Base-by-base conservation (phyloP, 2,113 vertebrate species). In the Pandion haliaetus region DNA sequence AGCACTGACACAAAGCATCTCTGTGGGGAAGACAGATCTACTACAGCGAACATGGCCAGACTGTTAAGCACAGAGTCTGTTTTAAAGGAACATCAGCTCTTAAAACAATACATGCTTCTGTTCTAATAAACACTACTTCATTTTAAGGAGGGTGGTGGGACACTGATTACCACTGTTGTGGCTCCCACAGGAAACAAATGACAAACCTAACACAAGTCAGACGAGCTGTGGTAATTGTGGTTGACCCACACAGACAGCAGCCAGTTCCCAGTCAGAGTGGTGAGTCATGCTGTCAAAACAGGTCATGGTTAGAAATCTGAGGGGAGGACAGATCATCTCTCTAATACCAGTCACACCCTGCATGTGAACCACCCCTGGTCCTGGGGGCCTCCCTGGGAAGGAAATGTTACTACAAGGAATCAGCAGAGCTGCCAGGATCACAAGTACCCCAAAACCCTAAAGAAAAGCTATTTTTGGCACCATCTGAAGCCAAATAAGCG, bases 181-280 rank as follows among this genome's bases (percentile, higher is more conserved):
- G 77, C 81, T 95, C 52, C 69, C 61, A 40, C 36, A 65, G 89
- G 89, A 87, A 94, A 93, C 20, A 63, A 91, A 62, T 8, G 45
- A 63, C 80, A 62, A 69, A 82, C 34, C 42, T 47, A 63, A 55
- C 24, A 14, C n/a, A 8, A 57, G 65, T 87, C 87, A 96, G 93
- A 79, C 0, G 6, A 89, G 73, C 65, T 85, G 87, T 49, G 66
- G 65, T 61, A 76, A 76, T 65, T 55, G 40, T 0, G 7, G 78
- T 12, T 95, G 93, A 89, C 90, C 95, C 95, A 76, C 63, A 58
- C 47, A 49, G 36, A 34, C 47, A 76, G 80, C n/a, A 70, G 93
- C 45, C 2, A 0, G 36, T 2, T 72, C 25, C 11, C 28, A 7
- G 4, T 5, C 58, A 49, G 42, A 88, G 86, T 1, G 0, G 65